These are phyloP conservation scores for Cheilosia urbana DNA, from an alignment of 2,888 invertebrate genomes.

Conservation along the genomic window DNA sequence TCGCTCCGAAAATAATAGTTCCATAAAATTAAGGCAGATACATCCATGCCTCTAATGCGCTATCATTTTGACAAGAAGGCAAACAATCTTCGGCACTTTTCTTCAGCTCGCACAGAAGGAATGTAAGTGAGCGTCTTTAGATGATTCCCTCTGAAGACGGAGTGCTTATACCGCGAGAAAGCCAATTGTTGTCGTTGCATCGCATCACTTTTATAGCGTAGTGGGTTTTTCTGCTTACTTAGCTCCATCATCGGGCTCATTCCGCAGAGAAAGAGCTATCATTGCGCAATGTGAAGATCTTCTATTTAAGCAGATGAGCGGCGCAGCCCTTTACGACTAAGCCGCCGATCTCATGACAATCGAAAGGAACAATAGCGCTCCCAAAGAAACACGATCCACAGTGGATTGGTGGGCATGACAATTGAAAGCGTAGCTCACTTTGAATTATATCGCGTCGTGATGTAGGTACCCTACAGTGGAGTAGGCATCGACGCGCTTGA, in stretches of 20 bases:
- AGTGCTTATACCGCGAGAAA: conserved; percentile 54
- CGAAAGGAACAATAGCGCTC: conserved; percentile 58
- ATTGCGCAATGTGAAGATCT: conserved; percentile 45
- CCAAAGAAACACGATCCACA: conserved; percentile 19
- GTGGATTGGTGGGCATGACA: conserved; percentile 27
- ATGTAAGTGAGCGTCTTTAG: conserved; percentile 21
- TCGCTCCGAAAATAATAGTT: conserved; percentile 36
- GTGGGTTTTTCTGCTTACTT: conserved; percentile 13
- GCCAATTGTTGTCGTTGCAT: conserved; percentile 57
- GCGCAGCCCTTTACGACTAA: conserved; percentile 4
- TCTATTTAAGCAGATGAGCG: conserved; percentile 2
- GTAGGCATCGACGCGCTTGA: conserved; percentile 32
- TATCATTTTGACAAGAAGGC: conserved; percentile 24
- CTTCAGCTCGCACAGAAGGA: conserved; percentile 16
- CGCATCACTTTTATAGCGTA: conserved; percentile 38
- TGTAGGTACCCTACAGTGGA: background rate
- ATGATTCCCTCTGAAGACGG: conserved; percentile 2
- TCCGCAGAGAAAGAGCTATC: conserved; percentile 42
- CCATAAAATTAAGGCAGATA: conserved; percentile 13
- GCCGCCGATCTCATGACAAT: conserved; percentile 8
- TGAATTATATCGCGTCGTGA: conserved; percentile 37
- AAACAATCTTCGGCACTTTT: conserved; percentile 5
- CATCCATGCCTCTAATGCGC: conserved; percentile 4
- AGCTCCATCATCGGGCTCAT: conserved; percentile 14
- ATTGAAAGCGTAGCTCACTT: conserved; percentile 61